Base-by-base conservation (phyloP, 2,797 vertebrate species). In the Bryconaethiops microstoma region DNA sequence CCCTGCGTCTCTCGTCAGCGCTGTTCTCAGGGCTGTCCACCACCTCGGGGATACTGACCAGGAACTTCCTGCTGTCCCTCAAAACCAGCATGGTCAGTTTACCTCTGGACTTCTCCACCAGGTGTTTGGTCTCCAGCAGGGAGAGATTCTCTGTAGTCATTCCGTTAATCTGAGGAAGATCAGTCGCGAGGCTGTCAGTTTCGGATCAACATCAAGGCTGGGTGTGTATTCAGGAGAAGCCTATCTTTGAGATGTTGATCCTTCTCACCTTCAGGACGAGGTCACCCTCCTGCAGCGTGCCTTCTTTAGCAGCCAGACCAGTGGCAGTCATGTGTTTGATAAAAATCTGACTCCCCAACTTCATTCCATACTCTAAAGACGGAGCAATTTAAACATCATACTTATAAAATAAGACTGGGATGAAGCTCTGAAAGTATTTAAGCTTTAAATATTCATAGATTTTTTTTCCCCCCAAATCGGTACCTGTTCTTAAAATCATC, bases 291-390 rank as follows among this genome's bases (percentile, higher is more conserved):
- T 96, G 96, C 67, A 99, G 91, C 0, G 94, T 94, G 0, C 89
- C 92, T 74, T 94, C 94, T 86, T 91, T 95, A 0, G 97, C 92
- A 0, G 98, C 98, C 83, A 99, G 89, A 35, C 98, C 96, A 0
- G 94, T 96, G 5, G 97, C 94, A 0, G 96, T 95, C 90, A 99
- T 97, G 90, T 97, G 97, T 85, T 99, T 99, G 90, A 99, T 97
- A 88, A 97, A 99, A 86, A 99, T 99, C 93, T 97, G 97, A 90
- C 97, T 99, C 14, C 98, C 98, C 68, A 99, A 89, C 88, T 97
- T 98, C 89, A 99, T 82, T 29, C 98, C 98, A 0, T 98, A 99
- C 85, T 99, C 98, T 99, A 90, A 19, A 78, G n/a, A 69, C 5
- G 23, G 9, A 71, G 9, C 67, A 70, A 16, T 59, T 5, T 52